These are phyloP conservation scores for Poecilia gillii DNA, from an alignment of 2,797 vertebrate genomes.

Conservation along the genomic window DNA sequence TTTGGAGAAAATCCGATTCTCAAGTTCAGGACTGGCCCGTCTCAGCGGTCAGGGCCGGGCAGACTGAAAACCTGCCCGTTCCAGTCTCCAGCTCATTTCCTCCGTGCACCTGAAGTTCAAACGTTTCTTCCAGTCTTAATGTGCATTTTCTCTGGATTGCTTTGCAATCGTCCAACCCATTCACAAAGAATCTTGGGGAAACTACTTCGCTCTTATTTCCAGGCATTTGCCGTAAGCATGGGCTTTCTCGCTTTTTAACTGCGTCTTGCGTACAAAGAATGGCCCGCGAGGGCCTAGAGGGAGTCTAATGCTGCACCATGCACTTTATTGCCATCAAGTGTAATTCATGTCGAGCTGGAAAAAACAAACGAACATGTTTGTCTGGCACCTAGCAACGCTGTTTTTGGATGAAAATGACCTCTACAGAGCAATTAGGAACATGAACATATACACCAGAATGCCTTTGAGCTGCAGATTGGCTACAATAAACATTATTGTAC, in stretches of 20 bases:
- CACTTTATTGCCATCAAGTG: constrained; percentile 77
- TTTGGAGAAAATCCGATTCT: neutral
- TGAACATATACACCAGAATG: constrained; percentile 68
- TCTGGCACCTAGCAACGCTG: constrained; percentile 76
- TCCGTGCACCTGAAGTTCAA: neutral
- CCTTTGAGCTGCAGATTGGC: constrained; percentile 56
- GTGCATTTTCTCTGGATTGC: constrained; percentile 5
- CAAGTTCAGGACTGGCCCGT: neutral
- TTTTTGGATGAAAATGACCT: constrained; percentile 74
- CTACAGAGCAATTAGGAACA: constrained; percentile 76
- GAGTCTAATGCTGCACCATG: constrained; percentile 61
- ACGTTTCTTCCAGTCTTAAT: neutral
- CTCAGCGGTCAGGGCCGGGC: neutral
- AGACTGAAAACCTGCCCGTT: neutral
- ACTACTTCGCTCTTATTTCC: constrained; percentile 53
- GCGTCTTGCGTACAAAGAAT: constrained; percentile 64
- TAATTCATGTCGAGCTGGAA: constrained; percentile 72
- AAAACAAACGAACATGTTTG: constrained; percentile 67
- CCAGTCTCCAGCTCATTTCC: neutral
- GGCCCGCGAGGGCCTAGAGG: constrained; percentile 52
- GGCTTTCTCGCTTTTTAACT: constrained; percentile 65
- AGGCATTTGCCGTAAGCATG: constrained; percentile 67
- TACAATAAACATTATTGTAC: constrained; percentile 63
- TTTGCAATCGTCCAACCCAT: constrained; percentile 25
- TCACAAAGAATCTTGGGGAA: constrained; percentile 55